Conservation (phyloP, 2,797 vertebrate genomes). For the Crenuchus spilurus region DNA sequence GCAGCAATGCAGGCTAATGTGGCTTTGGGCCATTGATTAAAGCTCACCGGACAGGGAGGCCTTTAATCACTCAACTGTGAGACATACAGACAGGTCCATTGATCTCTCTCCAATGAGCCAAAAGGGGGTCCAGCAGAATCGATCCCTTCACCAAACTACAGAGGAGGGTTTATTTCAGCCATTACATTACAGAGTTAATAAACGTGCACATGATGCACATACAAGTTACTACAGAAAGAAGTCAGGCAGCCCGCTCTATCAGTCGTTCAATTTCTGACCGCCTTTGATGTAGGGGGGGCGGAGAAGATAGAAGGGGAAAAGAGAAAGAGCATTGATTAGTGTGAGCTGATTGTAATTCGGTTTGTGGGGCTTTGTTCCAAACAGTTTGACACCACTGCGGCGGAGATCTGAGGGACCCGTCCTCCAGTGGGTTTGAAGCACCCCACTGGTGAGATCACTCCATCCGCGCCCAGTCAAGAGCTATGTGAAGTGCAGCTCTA, state of each 20-base stretch:
- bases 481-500: constrained; percentile 9
- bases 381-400: constrained; percentile 1
- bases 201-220: neutral
- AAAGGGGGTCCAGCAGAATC: constrained; percentile 26
- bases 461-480: constrained; percentile 24
- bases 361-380: constrained; percentile 13
- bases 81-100: constrained; percentile 27
- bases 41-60: constrained; percentile 6
- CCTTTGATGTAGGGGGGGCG: constrained; percentile 15
- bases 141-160: constrained; percentile 3
- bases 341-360: constrained; percentile 17
- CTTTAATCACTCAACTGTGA: constrained; percentile 48
- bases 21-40: constrained; percentile 26
- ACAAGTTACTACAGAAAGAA: neutral
- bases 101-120: constrained; percentile 12
- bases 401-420: constrained; percentile 27
- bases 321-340: neutral
- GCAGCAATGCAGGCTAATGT: constrained; percentile 17
- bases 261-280: neutral
- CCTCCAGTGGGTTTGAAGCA: constrained; percentile 16
- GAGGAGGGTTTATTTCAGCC: constrained; percentile 11
- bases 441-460: constrained; percentile 9
- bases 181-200: neutral
- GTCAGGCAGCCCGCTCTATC: neutral
- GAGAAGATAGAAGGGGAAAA: neutral